These are phyloP conservation scores for Teleopsis dalmanni DNA, from an alignment of 1,140 invertebrate species.

Conservation along the genomic window DNA sequence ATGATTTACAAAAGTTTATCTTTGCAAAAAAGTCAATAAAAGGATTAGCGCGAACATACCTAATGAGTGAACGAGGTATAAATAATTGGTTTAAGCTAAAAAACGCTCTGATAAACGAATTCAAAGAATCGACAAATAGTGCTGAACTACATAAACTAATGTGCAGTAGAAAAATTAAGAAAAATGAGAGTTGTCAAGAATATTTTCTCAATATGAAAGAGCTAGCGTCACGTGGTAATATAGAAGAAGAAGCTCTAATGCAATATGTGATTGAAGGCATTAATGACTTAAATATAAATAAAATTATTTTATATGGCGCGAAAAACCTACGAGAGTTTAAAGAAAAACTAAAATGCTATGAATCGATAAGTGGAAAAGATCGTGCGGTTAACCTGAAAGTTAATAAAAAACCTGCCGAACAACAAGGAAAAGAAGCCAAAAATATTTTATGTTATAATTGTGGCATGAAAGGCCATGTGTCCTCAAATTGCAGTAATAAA, in stretches of 20 bases:
- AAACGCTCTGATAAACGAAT: no score
- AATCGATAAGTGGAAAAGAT: slow-evolving; percentile 1
- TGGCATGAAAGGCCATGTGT: not conserved
- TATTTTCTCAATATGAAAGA: slow-evolving; percentile 8
- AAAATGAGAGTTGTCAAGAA: slow-evolving; percentile 6
- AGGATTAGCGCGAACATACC: no score
- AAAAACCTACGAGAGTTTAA: slow-evolving; percentile 9
- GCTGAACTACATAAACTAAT: slow-evolving; percentile 6
- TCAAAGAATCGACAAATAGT: no score
- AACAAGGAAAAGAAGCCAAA: not conserved
- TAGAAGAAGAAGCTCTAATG: slow-evolving; percentile 1
- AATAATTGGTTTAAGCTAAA: no score
- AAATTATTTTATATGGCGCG: slow-evolving; percentile 10
- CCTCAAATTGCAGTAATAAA: not conserved
- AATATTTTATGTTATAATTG: not conserved
- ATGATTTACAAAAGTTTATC: no score
- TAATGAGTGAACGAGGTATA: no score
- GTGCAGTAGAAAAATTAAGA: not conserved
- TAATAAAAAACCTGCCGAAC: no score
- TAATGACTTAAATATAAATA: not conserved
- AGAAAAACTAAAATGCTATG: slow-evolving; percentile 2
- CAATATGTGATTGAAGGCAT: not conserved
- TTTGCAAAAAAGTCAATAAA: no score
- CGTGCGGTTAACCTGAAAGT: not conserved
- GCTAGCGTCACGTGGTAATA: not conserved